Evolutionary conservation across 2,888 invertebrate species (phyloP).

Genomic region (Arrhopalites spinosus): DNA sequence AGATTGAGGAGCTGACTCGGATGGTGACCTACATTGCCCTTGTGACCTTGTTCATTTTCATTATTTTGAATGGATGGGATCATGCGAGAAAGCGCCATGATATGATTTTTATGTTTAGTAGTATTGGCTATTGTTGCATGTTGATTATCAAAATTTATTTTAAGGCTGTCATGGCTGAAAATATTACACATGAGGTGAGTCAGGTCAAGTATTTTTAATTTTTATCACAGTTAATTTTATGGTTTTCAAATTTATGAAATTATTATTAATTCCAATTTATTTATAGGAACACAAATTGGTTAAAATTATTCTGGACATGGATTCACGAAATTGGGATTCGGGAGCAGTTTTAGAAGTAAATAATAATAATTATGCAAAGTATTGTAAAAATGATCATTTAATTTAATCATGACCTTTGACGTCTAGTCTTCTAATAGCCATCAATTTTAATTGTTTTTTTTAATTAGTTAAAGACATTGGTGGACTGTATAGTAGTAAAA

Average conservation of each 20-base stretch:
- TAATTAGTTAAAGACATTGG: constrained; percentile 15
- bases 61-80: constrained; percentile 29
- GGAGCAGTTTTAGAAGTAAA: constrained; percentile 7
- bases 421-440: background rate
- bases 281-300: constrained; percentile 6
- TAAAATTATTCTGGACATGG: constrained; percentile 9
- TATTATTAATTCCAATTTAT: too few species aligned
- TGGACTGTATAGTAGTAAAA: background rate
- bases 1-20: constrained; percentile 18
- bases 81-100: background rate
- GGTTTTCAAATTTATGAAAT: too few species aligned
- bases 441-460: background rate
- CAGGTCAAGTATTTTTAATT: background rate
- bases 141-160: constrained; percentile 1
- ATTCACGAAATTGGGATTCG: constrained; percentile 8
- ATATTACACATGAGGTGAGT: constrained; percentile 16
- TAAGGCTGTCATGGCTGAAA: constrained; percentile 28
- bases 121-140: background rate
- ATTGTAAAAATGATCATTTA: background rate
- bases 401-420: background rate
- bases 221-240: background rate
- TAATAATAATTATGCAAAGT: too few species aligned
- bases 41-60: constrained; percentile 22
- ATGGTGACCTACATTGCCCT: constrained; percentile 10
- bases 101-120: constrained; percentile 22